Base-by-base conservation (phyloP, 2,113 vertebrate species). In the Chaetura pelagica region DNA sequence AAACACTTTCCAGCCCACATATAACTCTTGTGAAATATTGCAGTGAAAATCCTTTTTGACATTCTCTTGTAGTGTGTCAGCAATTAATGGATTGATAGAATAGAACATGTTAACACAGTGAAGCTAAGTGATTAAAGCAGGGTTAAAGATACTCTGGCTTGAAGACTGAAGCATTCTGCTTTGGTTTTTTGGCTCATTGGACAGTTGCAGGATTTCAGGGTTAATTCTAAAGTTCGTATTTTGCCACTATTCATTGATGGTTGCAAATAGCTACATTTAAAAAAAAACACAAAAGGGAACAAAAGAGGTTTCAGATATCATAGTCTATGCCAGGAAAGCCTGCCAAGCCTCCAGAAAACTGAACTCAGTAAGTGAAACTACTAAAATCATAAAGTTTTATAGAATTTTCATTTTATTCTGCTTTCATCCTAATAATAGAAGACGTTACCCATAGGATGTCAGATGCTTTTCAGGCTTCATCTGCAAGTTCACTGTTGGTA, bases 381-480 rank as follows among this genome's bases (percentile, higher is more conserved):
- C 96, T 96, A 83, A 96, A 96, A 93, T 92, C 52, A 27, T 93
- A 93, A 96, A 89, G 40, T 90, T 97, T 93, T 88, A 87, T 62
- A 87, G 95, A 96, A 88, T 95, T 95, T 90, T 44, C 67, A 12
- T 79, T 96, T 94, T 93, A 74, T 93, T 94, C 40, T 27, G 3
- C 48, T 79, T 93, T 71, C 55, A 74, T 74, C 72, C 49, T 48
- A 4, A 77, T 83, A 62, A 54, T 67, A 77, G 67, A 64, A 68
- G 94, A 32, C 5, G 4, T 48, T 84, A 23, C 38, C 38, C 67
- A 2, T 2, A 7, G 87, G 42, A 23, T 38, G 44, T 24, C 32
- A 1, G 23, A 3, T 3, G 0, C 54, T 46, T 19, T 12, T 29
- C 42, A 21, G 73, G n/a, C 74, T 24, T 44, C 8, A 19, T 51